phyloP scores from a whole-genome alignment of 35 echinoderm and acorn worm genomes.

The Holothuria glaberrima region DNA sequence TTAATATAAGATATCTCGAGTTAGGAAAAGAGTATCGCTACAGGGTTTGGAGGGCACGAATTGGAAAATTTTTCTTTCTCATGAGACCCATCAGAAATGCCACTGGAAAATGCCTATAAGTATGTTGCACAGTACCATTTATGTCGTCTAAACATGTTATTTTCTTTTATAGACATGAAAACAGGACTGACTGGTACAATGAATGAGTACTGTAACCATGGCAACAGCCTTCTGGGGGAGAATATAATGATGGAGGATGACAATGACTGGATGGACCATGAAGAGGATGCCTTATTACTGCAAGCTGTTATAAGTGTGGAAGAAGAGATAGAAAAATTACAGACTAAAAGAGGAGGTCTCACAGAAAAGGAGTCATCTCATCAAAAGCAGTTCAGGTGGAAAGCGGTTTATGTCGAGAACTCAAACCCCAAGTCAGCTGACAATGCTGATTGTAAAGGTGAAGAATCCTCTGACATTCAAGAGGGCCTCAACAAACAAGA shows the following conservation, averaged over 20 bases:
- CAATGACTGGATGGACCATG: conserved; percentile 34
- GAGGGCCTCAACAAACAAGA: not conserved
- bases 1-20: too few relatives aligned
- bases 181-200: too few relatives aligned
- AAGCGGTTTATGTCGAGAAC: not conserved
- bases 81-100: too few relatives aligned
- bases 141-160: too few relatives aligned
- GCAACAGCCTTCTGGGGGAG: not conserved
- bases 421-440: not conserved
- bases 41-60: too few relatives aligned
- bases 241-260: not conserved
- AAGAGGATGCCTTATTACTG: conserved; percentile 34
- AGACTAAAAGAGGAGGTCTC: not conserved
- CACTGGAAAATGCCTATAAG: too few relatives aligned
- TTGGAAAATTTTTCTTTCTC: too few relatives aligned
- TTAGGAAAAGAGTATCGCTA: too few relatives aligned
- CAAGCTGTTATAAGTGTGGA: conserved; percentile 15
- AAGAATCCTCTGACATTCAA: not conserved
- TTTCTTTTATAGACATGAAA: too few relatives aligned
- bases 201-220: too few relatives aligned
- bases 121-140: too few relatives aligned
- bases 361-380: too few relatives aligned
- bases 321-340: not conserved
- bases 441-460: not conserved
- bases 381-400: conserved; percentile 19